Base-by-base conservation (phyloP, 2,113 vertebrate species). In the Setophaga kirtlandii region DNA sequence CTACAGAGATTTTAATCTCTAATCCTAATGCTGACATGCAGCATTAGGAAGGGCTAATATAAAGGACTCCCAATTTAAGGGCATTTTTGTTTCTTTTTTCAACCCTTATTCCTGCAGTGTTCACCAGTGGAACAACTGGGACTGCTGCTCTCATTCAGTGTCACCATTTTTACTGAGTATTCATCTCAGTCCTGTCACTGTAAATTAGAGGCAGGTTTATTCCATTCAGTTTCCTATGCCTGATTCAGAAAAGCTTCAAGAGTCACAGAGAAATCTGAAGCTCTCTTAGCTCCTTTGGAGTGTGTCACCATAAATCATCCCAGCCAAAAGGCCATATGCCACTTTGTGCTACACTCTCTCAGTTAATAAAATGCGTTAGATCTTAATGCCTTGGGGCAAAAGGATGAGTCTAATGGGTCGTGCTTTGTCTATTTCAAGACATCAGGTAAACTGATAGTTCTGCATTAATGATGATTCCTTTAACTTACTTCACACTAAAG, bases 281-380 rank as follows among this genome's bases (percentile, higher is more conserved):
- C 44, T 88, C 75, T 94, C 58, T 86, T 63, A 83, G 35, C 85
- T 93, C 22, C 59, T 93, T 92, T 71, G 58, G 87, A 93, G 33
- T 50, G 23, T 96, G 90, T 92, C 93, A 77, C 52, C 75, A 70
- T 41, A 90, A 92, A 96, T 95, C 93, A 93, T 69, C 67, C 91
- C 52, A 83, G 52, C 71, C 73, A 74, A 95, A 95, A 94, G 56
- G 79, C 92, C 71, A 46, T 90, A 78, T 63, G 79, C 79, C 93
- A 86, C 75, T 90, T 96, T 30, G 35, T 75, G 75, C 87, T 93
- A 52, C 75, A 33, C 70, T 93, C 70, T 93, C 62, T 68, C 90
- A 37, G 64, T 95, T 94, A 86, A 70, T 80, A 96, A 90, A 93
- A 96, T 24, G 85, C 2, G 0, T 69, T 90, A 93, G 42, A 35